Conservation (phyloP, 2,888 invertebrate genomes). For the Pyrrhosoma nymphula region DNA sequence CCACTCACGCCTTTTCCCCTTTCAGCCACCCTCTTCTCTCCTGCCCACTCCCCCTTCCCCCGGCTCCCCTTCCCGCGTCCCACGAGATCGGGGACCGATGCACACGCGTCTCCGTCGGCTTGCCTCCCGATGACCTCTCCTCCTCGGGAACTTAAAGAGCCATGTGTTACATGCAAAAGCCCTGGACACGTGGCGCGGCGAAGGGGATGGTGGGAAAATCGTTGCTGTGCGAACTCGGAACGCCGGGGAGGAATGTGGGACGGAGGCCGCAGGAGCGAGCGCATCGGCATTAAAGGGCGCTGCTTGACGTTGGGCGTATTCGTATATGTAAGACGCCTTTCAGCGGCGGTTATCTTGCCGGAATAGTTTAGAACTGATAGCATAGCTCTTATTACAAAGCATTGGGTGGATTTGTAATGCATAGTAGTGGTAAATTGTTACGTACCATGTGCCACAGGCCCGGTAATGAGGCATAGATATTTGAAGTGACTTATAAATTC, state of each 20-base stretch:
- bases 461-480: too few relatives aligned
- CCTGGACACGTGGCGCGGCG: not conserved
- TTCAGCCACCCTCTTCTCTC: too few relatives aligned
- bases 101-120: not conserved
- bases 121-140: conserved; percentile 27
- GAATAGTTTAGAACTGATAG: not conserved
- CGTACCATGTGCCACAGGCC: too few relatives aligned
- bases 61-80: too few relatives aligned
- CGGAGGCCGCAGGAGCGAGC: not conserved
- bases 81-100: not conserved
- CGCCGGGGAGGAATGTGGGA: not conserved
- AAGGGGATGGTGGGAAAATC: not conserved
- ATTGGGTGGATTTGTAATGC: too few relatives aligned
- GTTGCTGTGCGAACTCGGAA: not conserved
- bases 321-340: not conserved
- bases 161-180: not conserved
- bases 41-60: too few relatives aligned
- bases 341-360: not conserved
- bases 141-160: conserved; percentile 9
- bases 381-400: too few relatives aligned
- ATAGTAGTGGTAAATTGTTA: too few relatives aligned
- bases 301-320: not conserved
- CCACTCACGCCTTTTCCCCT: too few relatives aligned
- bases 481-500: too few relatives aligned
- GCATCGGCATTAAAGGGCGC: not conserved